phyloP scores from a whole-genome alignment of 2,113 vertebrate genomes.

The Grammomys dolichurus region DNA sequence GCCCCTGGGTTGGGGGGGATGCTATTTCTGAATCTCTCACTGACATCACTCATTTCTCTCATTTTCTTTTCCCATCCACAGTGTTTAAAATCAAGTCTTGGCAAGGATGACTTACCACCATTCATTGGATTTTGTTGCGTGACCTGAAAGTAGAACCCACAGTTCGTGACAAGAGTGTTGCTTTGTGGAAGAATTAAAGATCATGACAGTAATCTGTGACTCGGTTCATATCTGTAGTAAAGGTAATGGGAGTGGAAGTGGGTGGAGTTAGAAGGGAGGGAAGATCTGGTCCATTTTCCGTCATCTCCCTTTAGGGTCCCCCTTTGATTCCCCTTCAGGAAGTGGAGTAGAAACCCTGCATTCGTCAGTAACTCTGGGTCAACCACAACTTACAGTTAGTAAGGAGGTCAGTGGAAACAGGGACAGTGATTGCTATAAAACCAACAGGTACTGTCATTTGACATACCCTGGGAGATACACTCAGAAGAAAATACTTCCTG shows the following conservation, averaged over 20 bases:
- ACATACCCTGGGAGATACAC: background rate
- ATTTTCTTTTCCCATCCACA: slow-evolving; percentile 13
- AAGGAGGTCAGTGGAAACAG: slow-evolving; percentile 76
- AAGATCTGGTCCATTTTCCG: slow-evolving; percentile 54
- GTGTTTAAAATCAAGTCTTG: background rate
- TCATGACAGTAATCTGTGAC: slow-evolving; percentile 15
- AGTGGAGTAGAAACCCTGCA: slow-evolving; percentile 65
- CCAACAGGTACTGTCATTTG: background rate
- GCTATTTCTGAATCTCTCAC: slow-evolving; percentile 13
- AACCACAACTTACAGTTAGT: slow-evolving; percentile 75
- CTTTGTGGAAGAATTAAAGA: slow-evolving; percentile 15
- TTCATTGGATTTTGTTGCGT: background rate
- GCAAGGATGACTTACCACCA: background rate
- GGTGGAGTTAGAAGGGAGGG: slow-evolving; percentile 32
- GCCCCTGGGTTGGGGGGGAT: background rate
- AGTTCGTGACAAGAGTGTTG: slow-evolving; percentile 4
- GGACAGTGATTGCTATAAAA: slow-evolving; percentile 82
- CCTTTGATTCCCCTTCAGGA: slow-evolving; percentile 73
- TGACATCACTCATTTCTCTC: background rate
- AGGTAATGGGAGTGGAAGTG: slow-evolving; percentile 33
- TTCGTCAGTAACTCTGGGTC: slow-evolving; percentile 67
- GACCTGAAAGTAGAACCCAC: slow-evolving; percentile 62
- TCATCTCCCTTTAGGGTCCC: slow-evolving; percentile 58
- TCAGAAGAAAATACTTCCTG: slow-evolving; percentile 16
- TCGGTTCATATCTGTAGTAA: slow-evolving; percentile 52